These are phyloP conservation scores for Antechinus stuartii DNA, from an alignment of 2,113 vertebrate genomes.

Conservation along the genomic window DNA sequence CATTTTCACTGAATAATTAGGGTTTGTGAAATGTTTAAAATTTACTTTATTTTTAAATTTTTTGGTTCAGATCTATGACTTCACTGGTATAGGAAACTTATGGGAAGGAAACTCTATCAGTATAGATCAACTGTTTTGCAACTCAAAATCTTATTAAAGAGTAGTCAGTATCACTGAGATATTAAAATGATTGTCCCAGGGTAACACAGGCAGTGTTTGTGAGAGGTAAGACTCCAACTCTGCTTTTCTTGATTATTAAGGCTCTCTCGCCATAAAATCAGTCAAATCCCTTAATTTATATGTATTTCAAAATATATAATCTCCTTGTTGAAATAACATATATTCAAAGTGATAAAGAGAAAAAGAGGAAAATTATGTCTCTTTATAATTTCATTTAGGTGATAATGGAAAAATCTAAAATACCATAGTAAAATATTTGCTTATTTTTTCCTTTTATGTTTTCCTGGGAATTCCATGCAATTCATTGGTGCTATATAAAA, in stretches of 20 bases:
- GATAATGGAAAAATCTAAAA: slow-evolving; percentile 65
- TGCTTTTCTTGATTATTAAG: not conserved
- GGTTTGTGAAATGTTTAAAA: not conserved
- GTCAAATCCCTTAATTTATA: not conserved
- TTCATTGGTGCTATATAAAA: not conserved
- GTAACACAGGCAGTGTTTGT: not conserved
- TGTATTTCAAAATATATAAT: not conserved
- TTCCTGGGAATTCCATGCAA: slow-evolving; percentile 44
- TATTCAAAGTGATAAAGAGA: not conserved
- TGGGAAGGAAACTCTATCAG: not conserved
- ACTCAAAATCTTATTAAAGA: not conserved
- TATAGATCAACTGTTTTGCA: not conserved
- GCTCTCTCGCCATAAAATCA: not conserved
- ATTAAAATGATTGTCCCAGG: not conserved
- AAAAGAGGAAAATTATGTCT: slow-evolving; percentile 11
- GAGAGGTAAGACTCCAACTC: not conserved
- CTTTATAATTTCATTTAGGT: slow-evolving; percentile 58
- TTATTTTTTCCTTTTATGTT: slow-evolving; percentile 47
- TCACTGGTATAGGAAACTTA: not conserved
- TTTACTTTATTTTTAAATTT: not conserved
- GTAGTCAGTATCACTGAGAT: not conserved
- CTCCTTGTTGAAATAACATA: not conserved
- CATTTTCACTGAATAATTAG: not conserved
- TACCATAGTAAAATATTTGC: slow-evolving; percentile 46
- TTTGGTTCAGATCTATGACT: not conserved